phyloP scores from a whole-genome alignment of 2,113 vertebrate species.

The Ochotona princeps region DNA sequence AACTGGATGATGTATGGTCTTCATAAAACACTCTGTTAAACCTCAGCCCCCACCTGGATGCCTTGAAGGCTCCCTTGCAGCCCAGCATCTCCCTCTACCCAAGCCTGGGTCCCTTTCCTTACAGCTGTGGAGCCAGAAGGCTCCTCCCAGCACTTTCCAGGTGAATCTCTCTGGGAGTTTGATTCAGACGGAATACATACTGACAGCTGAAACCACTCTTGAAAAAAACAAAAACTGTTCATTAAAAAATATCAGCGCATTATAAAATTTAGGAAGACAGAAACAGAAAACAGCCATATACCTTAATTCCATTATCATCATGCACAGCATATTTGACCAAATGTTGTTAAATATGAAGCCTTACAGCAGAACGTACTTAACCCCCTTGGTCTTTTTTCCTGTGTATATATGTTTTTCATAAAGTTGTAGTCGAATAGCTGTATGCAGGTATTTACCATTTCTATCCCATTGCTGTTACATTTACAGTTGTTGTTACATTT shows the following conservation, averaged over 20 bases:
- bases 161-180: not conserved
- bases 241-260: not conserved
- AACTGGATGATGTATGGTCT: not conserved
- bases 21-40: not conserved
- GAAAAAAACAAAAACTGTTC: not conserved
- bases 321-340: not conserved
- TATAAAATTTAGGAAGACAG: not conserved
- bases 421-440: slow-evolving; percentile 14
- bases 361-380: not conserved
- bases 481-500: not conserved
- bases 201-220: not conserved
- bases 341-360: not conserved
- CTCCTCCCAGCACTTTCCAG: not conserved
- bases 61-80: too few relatives aligned
- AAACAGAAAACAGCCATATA: not conserved
- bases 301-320: not conserved
- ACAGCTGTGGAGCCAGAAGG: too few relatives aligned
- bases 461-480: not conserved
- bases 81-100: not conserved
- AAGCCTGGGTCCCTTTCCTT: not conserved
- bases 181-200: not conserved
- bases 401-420: not conserved
- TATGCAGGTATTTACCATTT: too few relatives aligned
- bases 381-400: not conserved
- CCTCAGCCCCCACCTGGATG: not conserved